These are phyloP conservation scores for Pterophyllum scalare DNA, from an alignment of 2,113 vertebrate species.

Conservation along the genomic window DNA sequence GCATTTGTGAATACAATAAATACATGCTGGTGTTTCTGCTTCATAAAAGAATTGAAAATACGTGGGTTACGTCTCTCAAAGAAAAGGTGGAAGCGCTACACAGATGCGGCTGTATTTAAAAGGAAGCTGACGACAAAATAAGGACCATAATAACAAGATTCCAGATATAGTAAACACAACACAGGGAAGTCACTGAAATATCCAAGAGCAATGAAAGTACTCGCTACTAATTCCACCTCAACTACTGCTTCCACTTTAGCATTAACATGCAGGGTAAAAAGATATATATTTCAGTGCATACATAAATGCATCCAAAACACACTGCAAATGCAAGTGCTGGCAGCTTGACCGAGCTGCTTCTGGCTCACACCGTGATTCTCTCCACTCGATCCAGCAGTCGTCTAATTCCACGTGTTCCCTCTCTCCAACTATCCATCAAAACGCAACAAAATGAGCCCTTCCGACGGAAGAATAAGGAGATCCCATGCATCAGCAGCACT, in stretches of 20 bases:
- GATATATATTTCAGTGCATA: no score
- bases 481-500: not conserved
- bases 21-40: not conserved
- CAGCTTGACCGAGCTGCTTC: no score
- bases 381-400: not conserved
- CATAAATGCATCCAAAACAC: no score
- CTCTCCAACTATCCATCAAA: not conserved
- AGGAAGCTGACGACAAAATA: not conserved
- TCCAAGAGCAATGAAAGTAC: not conserved
- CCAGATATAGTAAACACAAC: not conserved
- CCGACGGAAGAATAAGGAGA: not conserved
- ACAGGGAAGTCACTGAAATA: not conserved
- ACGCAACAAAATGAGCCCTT: not conserved
- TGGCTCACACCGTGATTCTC: no score
- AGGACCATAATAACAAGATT: not conserved
- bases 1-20: not conserved
- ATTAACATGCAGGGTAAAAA: no score
- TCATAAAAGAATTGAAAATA: not conserved
- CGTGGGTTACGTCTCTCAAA: not conserved
- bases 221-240: no score
- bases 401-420: not conserved
- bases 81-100: not conserved
- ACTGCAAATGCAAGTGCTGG: no score
- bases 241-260: no score
- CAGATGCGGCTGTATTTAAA: not conserved